Evolutionary conservation across 2,888 invertebrate genomes (phyloP), one percentile per base, ranked within the genome.

Genomic region (Leucoptera coffeella): DNA sequence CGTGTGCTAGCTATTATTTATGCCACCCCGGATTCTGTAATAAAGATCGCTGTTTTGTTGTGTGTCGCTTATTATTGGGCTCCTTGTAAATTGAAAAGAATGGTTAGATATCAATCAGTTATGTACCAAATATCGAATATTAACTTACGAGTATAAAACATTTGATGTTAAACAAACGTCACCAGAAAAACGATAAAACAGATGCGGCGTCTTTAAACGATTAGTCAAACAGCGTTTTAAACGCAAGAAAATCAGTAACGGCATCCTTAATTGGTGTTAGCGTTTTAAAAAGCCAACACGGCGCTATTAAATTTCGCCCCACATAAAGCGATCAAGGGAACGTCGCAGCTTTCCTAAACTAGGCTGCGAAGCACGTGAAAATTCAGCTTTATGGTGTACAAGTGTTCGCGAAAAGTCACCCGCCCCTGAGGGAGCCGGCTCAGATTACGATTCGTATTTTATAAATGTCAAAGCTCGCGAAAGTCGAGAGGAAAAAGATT

Each of bases 331-430:
- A 26, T 26, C 29, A 41, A 40, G 38, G 35, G 35, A 37, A 12
- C 35, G 37, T 36, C 45, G 47, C 47, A 47, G 50, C 49, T 52
- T 23, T 25, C 42, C 40, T 35, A 33, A 37, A 38, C 43, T 47
- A 46, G 47, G 46, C 49, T 52, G 50, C 50, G 50, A 50, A 55
- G 47, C 50, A 53, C 50, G 39, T 45, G 53, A 45, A 50, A 55
- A 58, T 45, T 50, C 60, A 50, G 45, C 52, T 59, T 61, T 61
- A 59, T 50, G 48, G 47, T 20, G 27, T 25, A 35, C 35, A 33
- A 33, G 31, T 32, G 32, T 30, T 29, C 22, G 22, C 26, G 27
- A 29, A 35, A 29, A 24, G 26, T 23, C 15, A 13, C 28, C 15
- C 33, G 27, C 26, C 22, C 25, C 30, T 11, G 14, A 22, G 26